Evolutionary conservation across 1,140 invertebrate genomes (phyloP), one percentile per base, ranked within the genome.

Genomic region (Brachionus koreanus): DNA sequence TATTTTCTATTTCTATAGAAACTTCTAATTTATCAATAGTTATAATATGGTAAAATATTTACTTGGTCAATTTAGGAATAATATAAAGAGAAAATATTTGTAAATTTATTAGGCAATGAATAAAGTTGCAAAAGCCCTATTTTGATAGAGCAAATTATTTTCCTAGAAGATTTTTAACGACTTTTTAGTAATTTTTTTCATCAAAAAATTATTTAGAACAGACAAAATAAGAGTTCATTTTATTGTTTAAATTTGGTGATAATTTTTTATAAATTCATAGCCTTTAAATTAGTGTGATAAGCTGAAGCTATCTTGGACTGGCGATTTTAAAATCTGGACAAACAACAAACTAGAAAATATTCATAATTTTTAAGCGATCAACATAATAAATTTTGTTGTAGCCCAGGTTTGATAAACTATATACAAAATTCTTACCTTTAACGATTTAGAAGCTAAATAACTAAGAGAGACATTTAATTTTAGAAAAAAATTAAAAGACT

Each of bases 361-460:
- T 57, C 49, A 57, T 57, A 57, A 57, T 57, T n/a, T n/a, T 57
- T 7, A 65, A 65, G 35, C 65, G 65, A 69, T 69, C 10, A 69
- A 69, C 65, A 69, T 69, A 69, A 69, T 69, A 69, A 69, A 69
- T 69, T 42, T 69, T 69, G n/a, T 69, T 39, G 23, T 16, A 69
- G 49, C 49, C 49, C 1, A 57, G 16, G 5, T 16, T 57, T 57
- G n/a, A 69, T 57, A 57, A 12, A 57, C n/a, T 46, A 12, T 37
- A 69, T 39, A 39, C 13, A 19, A 69, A 69, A 69, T 69, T 69
- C 35, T 39, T 69, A 69, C 65, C 65, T 69, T 69, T 69, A 9
- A 12, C 16, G 35, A 69, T 39, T 39, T 39, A 69, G 37, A 69
- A 19, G 29, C 25, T 13, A 65, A 65, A 33, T 33, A 33, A 65